Conservation (phyloP, 2,888 invertebrate species). For the Pedicia rivosa region DNA sequence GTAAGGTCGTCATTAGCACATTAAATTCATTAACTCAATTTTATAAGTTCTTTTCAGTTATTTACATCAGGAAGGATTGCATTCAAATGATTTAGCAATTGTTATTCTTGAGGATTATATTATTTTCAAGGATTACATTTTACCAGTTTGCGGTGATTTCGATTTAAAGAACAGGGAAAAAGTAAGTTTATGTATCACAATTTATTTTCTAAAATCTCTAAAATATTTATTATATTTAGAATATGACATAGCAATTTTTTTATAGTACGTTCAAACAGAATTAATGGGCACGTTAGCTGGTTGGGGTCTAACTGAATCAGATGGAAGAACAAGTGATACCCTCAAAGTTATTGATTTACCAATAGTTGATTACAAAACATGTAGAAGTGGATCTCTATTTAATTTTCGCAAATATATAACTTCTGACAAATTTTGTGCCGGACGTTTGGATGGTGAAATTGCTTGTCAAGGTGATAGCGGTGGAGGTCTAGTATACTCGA, state of each 20-base stretch:
- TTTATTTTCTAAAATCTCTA: too few relatives aligned
- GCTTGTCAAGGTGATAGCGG: constrained; percentile 21
- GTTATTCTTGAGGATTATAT: not conserved
- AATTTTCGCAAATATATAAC: constrained; percentile 14
- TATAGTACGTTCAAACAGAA: constrained; percentile 8
- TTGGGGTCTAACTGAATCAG: constrained; percentile 10
- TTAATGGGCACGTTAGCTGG: constrained; percentile 11
- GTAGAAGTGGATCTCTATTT: constrained; percentile 10
- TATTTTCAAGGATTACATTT: not conserved
- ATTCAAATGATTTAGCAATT: not conserved
- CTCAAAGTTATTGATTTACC: constrained; percentile 9
- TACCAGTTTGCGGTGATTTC: constrained; percentile 1
- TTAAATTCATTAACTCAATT: too few relatives aligned
- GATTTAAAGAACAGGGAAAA: not conserved
- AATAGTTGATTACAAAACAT: constrained; percentile 7
- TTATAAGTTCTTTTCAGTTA: not conserved
- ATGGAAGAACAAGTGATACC: constrained; percentile 6
- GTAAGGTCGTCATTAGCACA: too few relatives aligned
- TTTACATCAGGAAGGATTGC: constrained; percentile 1
- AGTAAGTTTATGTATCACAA: too few relatives aligned
- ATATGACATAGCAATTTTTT: too few relatives aligned
- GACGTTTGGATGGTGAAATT: constrained; percentile 11
- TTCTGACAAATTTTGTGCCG: constrained; percentile 24
- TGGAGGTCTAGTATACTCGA: constrained; percentile 13
- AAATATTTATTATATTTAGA: too few relatives aligned